phyloP scores from a whole-genome alignment of 2,888 invertebrate genomes.

The Dryobotodes eremita region DNA sequence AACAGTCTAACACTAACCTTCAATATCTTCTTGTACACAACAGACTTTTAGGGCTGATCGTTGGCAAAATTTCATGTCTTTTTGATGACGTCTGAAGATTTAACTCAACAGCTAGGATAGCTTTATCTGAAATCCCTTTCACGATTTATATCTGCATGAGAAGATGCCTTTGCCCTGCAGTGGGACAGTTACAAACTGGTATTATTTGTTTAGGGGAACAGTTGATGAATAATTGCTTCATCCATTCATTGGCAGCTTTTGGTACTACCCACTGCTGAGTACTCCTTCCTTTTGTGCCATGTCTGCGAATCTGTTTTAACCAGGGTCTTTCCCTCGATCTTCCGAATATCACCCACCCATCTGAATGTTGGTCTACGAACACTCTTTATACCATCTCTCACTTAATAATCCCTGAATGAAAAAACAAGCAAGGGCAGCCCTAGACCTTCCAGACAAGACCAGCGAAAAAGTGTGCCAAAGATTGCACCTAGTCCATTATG shows the following conservation, averaged over 20 bases:
- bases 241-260: neutral
- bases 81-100: neutral
- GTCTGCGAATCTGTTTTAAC: neutral
- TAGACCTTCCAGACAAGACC: constrained; percentile 4
- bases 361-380: neutral
- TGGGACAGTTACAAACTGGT: neutral
- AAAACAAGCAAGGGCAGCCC: constrained; percentile 1
- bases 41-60: constrained; percentile 4
- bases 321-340: neutral
- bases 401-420: neutral
- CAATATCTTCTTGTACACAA: constrained; percentile 18
- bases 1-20: constrained; percentile 49
- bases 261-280: neutral
- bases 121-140: neutral
- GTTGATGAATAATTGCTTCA: neutral
- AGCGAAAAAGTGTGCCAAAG: constrained; percentile 23
- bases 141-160: neutral
- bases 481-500: constrained; percentile 39
- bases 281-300: neutral
- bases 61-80: neutral
- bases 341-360: neutral
- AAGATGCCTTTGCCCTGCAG: neutral
- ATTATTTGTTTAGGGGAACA: neutral
- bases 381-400: neutral
- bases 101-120: neutral